phyloP scores from a whole-genome alignment of 2,113 vertebrate genomes.

The Entelurus aequoreus region DNA sequence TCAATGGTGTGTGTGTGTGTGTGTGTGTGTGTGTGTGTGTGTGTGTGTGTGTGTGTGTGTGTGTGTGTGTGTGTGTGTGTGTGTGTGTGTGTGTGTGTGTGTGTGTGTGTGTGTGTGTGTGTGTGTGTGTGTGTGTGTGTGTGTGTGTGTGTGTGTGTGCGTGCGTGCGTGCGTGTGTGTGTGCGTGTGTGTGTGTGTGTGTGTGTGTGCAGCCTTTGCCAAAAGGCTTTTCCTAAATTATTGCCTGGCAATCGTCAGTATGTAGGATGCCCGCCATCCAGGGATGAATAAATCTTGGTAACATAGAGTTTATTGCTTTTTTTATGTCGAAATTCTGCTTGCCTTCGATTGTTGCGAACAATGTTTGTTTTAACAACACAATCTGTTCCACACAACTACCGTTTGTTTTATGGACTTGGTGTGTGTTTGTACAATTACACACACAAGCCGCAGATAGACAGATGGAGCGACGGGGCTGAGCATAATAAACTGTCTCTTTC shows the following conservation, averaged over 20 bases:
- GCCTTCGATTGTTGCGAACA: slow-evolving; percentile 65
- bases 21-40: slow-evolving; percentile 1
- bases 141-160: slow-evolving; percentile 4
- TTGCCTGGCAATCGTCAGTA: slow-evolving; percentile 62
- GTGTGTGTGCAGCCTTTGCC: slow-evolving; percentile 38
- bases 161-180: slow-evolving; percentile 9
- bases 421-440: slow-evolving; percentile 43
- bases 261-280: slow-evolving; percentile 50
- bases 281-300: slow-evolving; percentile 67
- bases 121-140: not conserved
- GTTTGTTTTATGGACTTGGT: slow-evolving; percentile 73
- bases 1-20: not conserved
- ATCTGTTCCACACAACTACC: slow-evolving; percentile 69
- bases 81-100: not conserved
- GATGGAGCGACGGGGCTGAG: slow-evolving; percentile 32
- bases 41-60: slow-evolving; percentile 11
- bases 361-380: slow-evolving; percentile 71
- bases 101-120: slow-evolving; percentile 5
- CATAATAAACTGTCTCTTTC: slow-evolving; percentile 58
- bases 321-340: slow-evolving; percentile 69
- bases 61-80: slow-evolving; percentile 10
- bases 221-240: slow-evolving; percentile 71
- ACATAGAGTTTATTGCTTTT: slow-evolving; percentile 68
- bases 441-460: slow-evolving; percentile 47
- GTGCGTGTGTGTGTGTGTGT: not conserved